Conservation (phyloP, 2,888 invertebrate genomes). For the Eumacrocentrus americanus region DNA sequence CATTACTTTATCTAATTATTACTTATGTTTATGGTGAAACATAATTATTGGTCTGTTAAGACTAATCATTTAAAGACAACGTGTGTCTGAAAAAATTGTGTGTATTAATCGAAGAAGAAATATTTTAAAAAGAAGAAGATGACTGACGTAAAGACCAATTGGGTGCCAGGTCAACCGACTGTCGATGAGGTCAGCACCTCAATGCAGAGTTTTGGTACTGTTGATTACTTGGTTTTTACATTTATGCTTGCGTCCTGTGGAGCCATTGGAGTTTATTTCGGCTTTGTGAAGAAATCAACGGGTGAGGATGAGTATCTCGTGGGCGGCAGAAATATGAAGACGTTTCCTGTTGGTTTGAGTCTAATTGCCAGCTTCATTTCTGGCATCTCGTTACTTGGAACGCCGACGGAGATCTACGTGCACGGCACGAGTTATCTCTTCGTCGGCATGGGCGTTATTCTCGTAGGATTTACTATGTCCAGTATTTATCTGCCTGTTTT, state of each 20-base stretch:
- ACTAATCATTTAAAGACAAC: too few species aligned
- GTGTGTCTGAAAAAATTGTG: too few species aligned
- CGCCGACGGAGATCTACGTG: slow-evolving; percentile 81
- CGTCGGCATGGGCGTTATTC: slow-evolving; percentile 68
- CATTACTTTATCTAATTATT: neutral
- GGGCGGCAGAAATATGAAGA: slow-evolving; percentile 81
- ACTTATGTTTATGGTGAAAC: neutral
- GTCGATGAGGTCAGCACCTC: slow-evolving; percentile 64
- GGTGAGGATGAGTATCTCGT: slow-evolving; percentile 77
- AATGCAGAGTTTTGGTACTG: slow-evolving; percentile 72
- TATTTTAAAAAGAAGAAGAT: slow-evolving; percentile 41
- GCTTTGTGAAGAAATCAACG: slow-evolving; percentile 71
- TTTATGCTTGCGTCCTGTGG: slow-evolving; percentile 79
- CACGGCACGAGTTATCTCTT: slow-evolving; percentile 80
- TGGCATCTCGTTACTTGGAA: slow-evolving; percentile 78
- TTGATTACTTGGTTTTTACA: slow-evolving; percentile 80
- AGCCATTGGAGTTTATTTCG: slow-evolving; percentile 82
- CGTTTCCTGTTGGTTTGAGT: slow-evolving; percentile 83
- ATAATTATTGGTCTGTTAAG: too few species aligned
- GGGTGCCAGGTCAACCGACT: slow-evolving; percentile 51
- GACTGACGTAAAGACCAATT: slow-evolving; percentile 37
- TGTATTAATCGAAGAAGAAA: neutral
- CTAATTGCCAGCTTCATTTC: slow-evolving; percentile 83
- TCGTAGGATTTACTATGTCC: slow-evolving; percentile 73
- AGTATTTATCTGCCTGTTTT: slow-evolving; percentile 76